phyloP scores from a whole-genome alignment of 2,113 vertebrate species.

The Sula dactylatra region DNA sequence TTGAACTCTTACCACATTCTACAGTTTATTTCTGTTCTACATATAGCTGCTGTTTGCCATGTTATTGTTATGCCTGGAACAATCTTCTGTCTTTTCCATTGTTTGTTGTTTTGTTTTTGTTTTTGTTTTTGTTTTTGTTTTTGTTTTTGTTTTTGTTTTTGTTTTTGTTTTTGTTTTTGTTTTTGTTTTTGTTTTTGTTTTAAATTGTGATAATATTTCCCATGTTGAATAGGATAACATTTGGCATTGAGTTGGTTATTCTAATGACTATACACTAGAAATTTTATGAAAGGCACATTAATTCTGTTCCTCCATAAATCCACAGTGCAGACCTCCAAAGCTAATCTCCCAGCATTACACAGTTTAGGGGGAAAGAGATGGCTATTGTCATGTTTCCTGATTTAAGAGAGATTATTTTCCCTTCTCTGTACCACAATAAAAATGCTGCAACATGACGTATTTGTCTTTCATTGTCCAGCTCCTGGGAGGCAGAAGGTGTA shows the following conservation, averaged over 20 bases:
- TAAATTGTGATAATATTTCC: not conserved
- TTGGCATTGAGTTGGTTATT: not conserved
- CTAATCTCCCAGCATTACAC: not conserved
- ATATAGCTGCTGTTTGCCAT: not conserved
- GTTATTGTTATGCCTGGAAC: not conserved
- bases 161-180: too few species aligned
- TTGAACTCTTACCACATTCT: not conserved
- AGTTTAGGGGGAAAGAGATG: not conserved
- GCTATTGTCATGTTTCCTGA: not conserved
- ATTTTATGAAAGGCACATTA: conserved; percentile 10
- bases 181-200: not conserved
- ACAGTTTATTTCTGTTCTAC: not conserved
- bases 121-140: too few species aligned
- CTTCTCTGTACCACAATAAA: not conserved
- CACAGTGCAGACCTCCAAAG: not conserved
- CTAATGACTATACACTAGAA: not conserved
- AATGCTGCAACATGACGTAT: not conserved
- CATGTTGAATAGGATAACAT: not conserved
- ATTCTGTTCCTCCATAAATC: conserved; percentile 38
- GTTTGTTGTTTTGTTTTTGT: too few species aligned
- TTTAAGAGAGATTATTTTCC: conserved; percentile 4
- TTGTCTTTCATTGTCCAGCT: not conserved
- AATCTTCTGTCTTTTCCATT: not conserved
- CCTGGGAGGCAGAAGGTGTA: not conserved
- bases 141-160: not conserved